A percentile compares a stretch with the other conserved stretches of the same genome.
These are phyloP conservation scores for Ladona fulva DNA, from an alignment of 1,140 invertebrate genomes.

Conservation along the genomic window DNA sequence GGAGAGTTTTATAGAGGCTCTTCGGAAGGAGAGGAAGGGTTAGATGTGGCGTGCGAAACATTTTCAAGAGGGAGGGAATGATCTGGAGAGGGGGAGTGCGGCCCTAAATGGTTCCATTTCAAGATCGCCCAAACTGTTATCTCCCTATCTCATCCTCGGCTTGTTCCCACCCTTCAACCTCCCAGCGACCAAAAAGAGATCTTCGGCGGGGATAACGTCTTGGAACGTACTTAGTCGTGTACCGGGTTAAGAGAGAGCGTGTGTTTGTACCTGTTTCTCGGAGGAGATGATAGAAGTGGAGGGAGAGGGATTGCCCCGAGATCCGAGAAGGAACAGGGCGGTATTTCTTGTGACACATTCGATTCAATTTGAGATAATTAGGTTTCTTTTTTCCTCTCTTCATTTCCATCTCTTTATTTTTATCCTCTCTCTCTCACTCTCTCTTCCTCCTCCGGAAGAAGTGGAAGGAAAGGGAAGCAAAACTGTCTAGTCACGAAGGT, in stretches of 20 bases:
- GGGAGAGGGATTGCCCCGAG: neutral
- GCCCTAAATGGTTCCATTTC: neutral
- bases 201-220: neutral
- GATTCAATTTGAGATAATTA: constrained; percentile 10
- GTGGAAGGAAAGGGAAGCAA: neutral
- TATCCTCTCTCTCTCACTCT: neutral
- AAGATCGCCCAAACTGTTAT: constrained; percentile 1
- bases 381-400: neutral
- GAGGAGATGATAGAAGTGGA: neutral
- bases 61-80: neutral
- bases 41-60: neutral
- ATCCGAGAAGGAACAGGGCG: neutral
- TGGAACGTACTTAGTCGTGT: neutral
- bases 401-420: neutral
- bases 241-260: neutral
- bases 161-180: neutral
- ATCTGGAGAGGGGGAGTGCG: neutral
- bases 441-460: neutral
- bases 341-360: constrained; percentile 9
- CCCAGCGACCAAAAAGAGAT: neutral
- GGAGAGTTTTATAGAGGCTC: no score
- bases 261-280: neutral
- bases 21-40: neutral
- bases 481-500: neutral
- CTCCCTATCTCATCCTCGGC: neutral